Conservation (phyloP, 2,888 invertebrate species). For the Pollenia griseotomentosa region DNA sequence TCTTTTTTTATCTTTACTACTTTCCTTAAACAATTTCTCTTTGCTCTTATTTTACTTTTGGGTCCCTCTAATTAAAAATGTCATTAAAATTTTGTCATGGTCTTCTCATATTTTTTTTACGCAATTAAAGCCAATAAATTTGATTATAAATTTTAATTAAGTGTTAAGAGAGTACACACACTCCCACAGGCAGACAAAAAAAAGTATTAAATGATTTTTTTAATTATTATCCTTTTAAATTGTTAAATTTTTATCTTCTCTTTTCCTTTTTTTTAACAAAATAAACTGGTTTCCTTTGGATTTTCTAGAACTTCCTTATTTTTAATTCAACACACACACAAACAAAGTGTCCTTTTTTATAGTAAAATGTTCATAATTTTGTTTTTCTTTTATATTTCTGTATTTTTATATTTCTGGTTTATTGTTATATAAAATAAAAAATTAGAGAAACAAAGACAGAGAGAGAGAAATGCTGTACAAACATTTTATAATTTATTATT, state of each 20-base stretch:
- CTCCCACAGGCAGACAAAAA: background rate
- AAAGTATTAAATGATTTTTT: slow-evolving; percentile 23
- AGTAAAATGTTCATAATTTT: slow-evolving; percentile 50
- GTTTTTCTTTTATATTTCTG: background rate
- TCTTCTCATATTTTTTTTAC: background rate
- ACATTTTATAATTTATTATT: slow-evolving; percentile 35
- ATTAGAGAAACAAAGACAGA: background rate
- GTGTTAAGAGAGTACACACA: slow-evolving; percentile 1
- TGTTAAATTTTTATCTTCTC: background rate
- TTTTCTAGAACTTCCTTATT: background rate
- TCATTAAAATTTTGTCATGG: background rate
- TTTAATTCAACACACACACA: background rate
- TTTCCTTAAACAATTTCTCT: no score
- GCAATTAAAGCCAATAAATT: slow-evolving; percentile 13
- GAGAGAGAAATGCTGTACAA: background rate
- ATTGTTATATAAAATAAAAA: slow-evolving; percentile 6
- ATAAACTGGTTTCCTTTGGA: slow-evolving; percentile 2
- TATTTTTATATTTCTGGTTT: background rate
- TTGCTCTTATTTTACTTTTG: no score
- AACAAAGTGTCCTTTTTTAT: background rate
- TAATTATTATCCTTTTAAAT: slow-evolving; percentile 3
- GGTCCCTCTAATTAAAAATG: slow-evolving; percentile 15
- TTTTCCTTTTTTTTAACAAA: background rate
- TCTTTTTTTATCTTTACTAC: no score
- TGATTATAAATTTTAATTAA: slow-evolving; percentile 35